These are phyloP conservation scores for Volucella inflata DNA, from an alignment of 2,888 invertebrate genomes.

Conservation along the genomic window DNA sequence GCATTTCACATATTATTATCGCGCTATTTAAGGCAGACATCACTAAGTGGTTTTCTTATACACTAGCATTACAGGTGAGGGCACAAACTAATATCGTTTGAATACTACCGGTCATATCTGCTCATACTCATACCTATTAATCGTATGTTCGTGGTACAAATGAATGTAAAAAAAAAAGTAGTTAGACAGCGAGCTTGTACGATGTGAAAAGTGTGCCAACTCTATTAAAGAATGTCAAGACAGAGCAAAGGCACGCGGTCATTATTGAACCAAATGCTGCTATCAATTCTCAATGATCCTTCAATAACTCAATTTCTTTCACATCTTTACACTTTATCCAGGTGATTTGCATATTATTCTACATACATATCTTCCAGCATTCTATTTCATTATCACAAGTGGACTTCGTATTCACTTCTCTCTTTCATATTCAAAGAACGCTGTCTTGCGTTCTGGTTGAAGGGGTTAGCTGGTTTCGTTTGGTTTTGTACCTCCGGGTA, in stretches of 20 bases:
- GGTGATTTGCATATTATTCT: conserved; percentile 72
- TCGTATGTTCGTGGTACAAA: neutral
- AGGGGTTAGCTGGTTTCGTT: conserved; percentile 53
- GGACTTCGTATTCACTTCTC: conserved; percentile 51
- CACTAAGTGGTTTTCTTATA: neutral
- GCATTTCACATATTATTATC: conserved; percentile 18
- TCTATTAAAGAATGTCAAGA: conserved; percentile 43
- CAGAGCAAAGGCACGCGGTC: conserved; percentile 49
- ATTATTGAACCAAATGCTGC: conserved; percentile 68
- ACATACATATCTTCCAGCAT: conserved; percentile 29
- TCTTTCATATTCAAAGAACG: conserved; percentile 58
- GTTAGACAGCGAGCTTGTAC: neutral
- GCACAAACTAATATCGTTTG: neutral
- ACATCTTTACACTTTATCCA: conserved; percentile 66
- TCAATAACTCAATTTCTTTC: conserved; percentile 72
- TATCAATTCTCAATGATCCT: conserved; percentile 75
- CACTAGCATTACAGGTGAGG: conserved; percentile 34
- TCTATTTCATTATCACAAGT: conserved; percentile 71
- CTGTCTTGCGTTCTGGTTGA: conserved; percentile 49
- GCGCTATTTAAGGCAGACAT: conserved; percentile 3
- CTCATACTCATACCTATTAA: no score
- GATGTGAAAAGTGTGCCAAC: conserved; percentile 58
- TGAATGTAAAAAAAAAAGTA: neutral
- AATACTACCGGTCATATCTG: neutral
- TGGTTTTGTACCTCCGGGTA: conserved; percentile 71